phyloP scores from a whole-genome alignment of 2,113 vertebrate genomes.

The Lagopus leucura region DNA sequence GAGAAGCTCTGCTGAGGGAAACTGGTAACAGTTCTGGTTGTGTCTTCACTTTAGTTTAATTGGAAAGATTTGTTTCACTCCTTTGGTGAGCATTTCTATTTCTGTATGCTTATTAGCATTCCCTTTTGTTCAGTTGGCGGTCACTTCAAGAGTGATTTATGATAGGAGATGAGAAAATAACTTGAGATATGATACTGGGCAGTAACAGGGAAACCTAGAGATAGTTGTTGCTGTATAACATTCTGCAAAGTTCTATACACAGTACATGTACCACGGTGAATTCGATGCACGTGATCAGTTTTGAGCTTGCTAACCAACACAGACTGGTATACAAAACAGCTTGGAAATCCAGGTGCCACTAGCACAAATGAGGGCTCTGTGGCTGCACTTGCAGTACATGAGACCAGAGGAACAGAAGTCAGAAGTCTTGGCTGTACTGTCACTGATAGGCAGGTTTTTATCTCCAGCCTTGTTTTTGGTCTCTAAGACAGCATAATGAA shows the following conservation, averaged over 20 bases:
- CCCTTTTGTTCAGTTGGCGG: neutral
- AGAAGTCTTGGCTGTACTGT: neutral
- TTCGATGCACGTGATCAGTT: accelerated
- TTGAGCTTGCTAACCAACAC: neutral
- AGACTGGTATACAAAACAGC: neutral
- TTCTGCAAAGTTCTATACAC: neutral
- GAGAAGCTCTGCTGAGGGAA: neutral
- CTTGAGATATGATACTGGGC: neutral
- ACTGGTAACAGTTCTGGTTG: neutral
- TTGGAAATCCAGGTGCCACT: neutral
- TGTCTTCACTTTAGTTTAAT: neutral
- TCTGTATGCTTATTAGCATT: neutral
- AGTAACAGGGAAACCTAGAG: neutral
- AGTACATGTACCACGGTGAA: accelerated
- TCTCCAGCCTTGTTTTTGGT: neutral
- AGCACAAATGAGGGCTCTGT: neutral
- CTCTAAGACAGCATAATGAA: neutral
- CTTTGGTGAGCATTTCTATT: neutral
- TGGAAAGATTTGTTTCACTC: neutral
- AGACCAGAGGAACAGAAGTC: neutral
- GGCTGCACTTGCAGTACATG: neutral
- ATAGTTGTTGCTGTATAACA: neutral
- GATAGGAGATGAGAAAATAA: neutral
- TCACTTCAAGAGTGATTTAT: neutral
- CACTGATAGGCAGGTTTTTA: neutral